Percentiles rank a stretch among this genome's conserved stretches.
These are phyloP conservation scores for Enteromius thamalakanensis DNA, from an alignment of 2,797 vertebrate genomes.

Conservation along the genomic window DNA sequence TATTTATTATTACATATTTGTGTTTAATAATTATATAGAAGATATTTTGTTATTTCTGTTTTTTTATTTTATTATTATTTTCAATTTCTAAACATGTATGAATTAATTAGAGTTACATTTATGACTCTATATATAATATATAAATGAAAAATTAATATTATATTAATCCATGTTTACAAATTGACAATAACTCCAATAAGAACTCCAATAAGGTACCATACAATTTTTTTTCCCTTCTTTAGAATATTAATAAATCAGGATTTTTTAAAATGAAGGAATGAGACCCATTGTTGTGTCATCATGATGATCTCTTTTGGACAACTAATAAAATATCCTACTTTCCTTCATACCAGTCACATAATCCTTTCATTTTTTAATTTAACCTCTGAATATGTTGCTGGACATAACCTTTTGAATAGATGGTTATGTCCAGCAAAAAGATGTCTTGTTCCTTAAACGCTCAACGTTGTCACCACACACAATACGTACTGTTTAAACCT, in stretches of 20 bases:
- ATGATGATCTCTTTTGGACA: background rate
- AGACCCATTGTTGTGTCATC: background rate
- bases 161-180: background rate
- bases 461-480: background rate
- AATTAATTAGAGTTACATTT: background rate
- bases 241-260: constrained; percentile 1
- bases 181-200: background rate
- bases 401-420: background rate
- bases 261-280: constrained; percentile 1
- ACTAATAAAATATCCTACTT: background rate
- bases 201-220: background rate
- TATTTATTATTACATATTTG: background rate
- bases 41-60: no score
- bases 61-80: background rate
- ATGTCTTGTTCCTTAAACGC: background rate
- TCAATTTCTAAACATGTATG: background rate
- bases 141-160: background rate
- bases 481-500: background rate
- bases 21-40: no score
- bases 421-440: background rate
- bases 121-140: no score
- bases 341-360: background rate
- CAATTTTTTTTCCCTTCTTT: background rate
- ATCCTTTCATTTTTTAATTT: background rate
- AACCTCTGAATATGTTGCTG: background rate